phyloP scores from a whole-genome alignment of 2,888 invertebrate genomes.

The Trypoxylon attenuatum region DNA sequence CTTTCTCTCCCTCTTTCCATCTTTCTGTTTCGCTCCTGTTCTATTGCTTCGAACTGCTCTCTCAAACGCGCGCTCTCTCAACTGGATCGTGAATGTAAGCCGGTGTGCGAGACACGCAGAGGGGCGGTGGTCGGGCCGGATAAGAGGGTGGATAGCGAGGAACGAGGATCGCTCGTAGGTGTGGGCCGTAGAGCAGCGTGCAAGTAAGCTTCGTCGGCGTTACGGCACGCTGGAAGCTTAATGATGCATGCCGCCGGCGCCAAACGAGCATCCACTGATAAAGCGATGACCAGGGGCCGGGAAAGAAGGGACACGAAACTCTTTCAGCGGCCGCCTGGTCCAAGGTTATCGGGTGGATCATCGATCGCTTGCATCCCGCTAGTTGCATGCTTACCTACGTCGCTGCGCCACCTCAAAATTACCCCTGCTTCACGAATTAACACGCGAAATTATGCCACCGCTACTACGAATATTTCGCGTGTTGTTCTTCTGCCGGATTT shows the following conservation, averaged over 20 bases:
- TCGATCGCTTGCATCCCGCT: slow-evolving; percentile 48
- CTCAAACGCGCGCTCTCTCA: too few species aligned
- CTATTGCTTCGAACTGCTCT: too few species aligned
- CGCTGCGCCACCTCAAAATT: too few species aligned
- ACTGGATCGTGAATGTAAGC: slow-evolving; percentile 3
- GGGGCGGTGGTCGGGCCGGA: slow-evolving; percentile 16
- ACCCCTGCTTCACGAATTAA: too few species aligned
- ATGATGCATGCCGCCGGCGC: slow-evolving; percentile 63
- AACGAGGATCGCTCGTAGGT: slow-evolving; percentile 24
- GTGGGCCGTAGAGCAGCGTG: slow-evolving; percentile 30
- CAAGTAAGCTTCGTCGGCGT: slow-evolving; percentile 60
- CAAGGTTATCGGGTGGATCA: slow-evolving; percentile 51
- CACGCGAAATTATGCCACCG: too few species aligned
- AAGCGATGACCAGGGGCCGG: slow-evolving; percentile 57
- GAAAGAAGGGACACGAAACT: slow-evolving; percentile 50
- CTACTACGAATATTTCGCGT: too few species aligned
- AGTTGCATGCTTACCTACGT: too few species aligned
- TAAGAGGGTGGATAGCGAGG: slow-evolving; percentile 39
- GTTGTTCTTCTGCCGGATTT: too few species aligned
- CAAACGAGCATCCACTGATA: slow-evolving; percentile 63
- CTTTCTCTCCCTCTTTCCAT: too few species aligned
- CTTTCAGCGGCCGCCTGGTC: slow-evolving; percentile 46
- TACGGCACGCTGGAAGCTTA: slow-evolving; percentile 60
- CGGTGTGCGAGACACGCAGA: slow-evolving; percentile 38
- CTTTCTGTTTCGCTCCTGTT: too few species aligned